Base-by-base conservation (phyloP, 2,113 vertebrate species). In the Corapipo altera region DNA sequence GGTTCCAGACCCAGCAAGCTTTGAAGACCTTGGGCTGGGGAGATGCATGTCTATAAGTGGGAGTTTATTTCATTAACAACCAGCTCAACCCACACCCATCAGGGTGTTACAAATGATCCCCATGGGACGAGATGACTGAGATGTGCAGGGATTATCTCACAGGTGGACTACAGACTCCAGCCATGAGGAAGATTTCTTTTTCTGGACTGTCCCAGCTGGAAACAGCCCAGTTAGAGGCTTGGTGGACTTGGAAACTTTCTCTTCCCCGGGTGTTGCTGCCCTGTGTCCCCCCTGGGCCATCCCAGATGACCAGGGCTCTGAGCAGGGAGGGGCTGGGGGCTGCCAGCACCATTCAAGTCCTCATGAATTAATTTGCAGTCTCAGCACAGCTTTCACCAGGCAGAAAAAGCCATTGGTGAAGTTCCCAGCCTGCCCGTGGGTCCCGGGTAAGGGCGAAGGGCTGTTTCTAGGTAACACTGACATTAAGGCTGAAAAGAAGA, bases 401-500 rank as follows among this genome's bases (percentile, higher is more conserved):
- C 44, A 76, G 37, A 70, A 66, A 85, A 85, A 73, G 58, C 57
- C 4, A 0, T 28, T n/a, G 9, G 1, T 54, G 75, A 74, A 30
- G 74, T 76, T 97, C 67, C 85, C 92, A 95, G 89, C 66, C 43
- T 65, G 55, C 15, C 22, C 23, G 57, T 24, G 27, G 11, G 22
- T 21, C 10, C 65, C 1, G 15, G n/a, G 24, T 16, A 30, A 69
- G 64, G 84, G 61, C 8, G 18, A 61, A 87, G 19, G 64, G 75
- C 62, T 92, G 88, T 96, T 94, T 88, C 96, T 96, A 96, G 89
- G 91, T 86, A 92, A 93, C 93, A 59, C 6, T 66, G 93, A 33
- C 91, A 89, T 93, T 77, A 54, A 66, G 32, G 64, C 32, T 80
- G 88, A 87, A 83, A 91, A 90, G 73, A 67, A 73, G 54, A 74